These are phyloP conservation scores for Hyphantria cunea DNA, from an alignment of 1,140 invertebrate genomes.

Conservation along the genomic window DNA sequence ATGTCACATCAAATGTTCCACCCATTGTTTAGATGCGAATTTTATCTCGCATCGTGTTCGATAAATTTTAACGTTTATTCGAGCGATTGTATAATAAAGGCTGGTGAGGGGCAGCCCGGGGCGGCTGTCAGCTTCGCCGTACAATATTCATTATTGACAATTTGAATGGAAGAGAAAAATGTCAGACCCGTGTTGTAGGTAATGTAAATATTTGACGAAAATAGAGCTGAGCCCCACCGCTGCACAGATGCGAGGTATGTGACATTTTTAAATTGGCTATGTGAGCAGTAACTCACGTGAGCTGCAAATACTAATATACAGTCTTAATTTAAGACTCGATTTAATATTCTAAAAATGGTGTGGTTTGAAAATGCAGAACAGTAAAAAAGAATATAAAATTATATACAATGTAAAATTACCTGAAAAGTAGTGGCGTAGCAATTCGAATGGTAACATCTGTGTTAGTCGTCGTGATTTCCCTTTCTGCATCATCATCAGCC, in stretches of 20 bases:
- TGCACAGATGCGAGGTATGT: conserved; percentile 29
- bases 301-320: conserved; percentile 24
- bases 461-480: too few relatives aligned
- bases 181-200: conserved; percentile 58
- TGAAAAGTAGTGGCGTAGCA: too few relatives aligned
- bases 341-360: conserved; percentile 21
- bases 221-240: conserved; percentile 43
- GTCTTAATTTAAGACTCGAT: conserved; percentile 16
- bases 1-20: conserved; percentile 28
- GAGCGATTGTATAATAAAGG: conserved; percentile 23
- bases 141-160: conserved; percentile 57
- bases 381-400: too few relatives aligned
- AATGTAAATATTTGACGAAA: conserved; percentile 63
- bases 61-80: conserved; percentile 32
- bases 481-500: too few relatives aligned
- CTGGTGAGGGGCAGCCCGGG: conserved; percentile 11
- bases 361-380: background rate
- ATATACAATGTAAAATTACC: background rate
- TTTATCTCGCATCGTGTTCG: conserved; percentile 34
- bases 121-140: conserved; percentile 36
- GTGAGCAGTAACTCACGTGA: conserved; percentile 17
- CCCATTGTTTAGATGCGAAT: conserved; percentile 33
- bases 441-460: too few relatives aligned
- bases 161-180: conserved; percentile 57
- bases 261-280: conserved; percentile 33